Evolutionary conservation across 1,140 invertebrate genomes (phyloP).

Genomic region (Drosophila pseudoobscura): DNA sequence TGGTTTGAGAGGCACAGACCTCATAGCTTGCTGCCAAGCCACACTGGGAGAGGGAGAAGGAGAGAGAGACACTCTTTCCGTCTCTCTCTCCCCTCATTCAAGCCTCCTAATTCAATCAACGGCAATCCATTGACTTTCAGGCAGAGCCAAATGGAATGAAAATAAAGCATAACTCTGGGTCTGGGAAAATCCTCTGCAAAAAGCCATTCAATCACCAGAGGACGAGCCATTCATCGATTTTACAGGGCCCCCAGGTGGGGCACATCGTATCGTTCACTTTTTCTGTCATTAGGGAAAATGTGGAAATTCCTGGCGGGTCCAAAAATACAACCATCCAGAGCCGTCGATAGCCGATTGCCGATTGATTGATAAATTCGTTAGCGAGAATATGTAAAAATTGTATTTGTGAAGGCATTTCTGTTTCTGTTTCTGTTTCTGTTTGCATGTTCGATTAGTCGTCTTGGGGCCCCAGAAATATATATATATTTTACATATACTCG

Average conservation of each 20-base stretch:
- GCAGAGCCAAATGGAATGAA: no score
- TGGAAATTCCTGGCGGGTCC: slow-evolving; percentile 12
- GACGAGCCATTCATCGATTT: slow-evolving; percentile 18
- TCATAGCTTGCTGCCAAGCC: no score
- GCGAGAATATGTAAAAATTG: slow-evolving; percentile 54
- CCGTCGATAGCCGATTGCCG: slow-evolving; percentile 7
- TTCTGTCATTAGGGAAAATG: slow-evolving; percentile 36
- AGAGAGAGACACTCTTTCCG: no score
- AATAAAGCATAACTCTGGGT: no score
- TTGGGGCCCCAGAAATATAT: slow-evolving; percentile 19
- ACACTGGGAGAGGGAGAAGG: no score
- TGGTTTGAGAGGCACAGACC: no score
- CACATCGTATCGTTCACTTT: background rate
- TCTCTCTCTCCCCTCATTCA: no score
- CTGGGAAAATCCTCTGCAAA: no score
- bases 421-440: slow-evolving; percentile 26
- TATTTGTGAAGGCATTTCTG: background rate
- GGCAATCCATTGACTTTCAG: no score
- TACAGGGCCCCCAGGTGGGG: background rate
- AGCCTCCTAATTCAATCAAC: no score
- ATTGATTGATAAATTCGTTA: slow-evolving; percentile 76
- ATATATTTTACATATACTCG: slow-evolving; percentile 24
- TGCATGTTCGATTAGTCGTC: slow-evolving; percentile 46
- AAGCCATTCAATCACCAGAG: no score
- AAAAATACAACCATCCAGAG: slow-evolving; percentile 7